Percentiles rank a stretch among this genome's conserved stretches.
These are phyloP conservation scores for Leptinotarsa defecta DNA, from an alignment of 1,140 invertebrate species.

Conservation along the genomic window DNA sequence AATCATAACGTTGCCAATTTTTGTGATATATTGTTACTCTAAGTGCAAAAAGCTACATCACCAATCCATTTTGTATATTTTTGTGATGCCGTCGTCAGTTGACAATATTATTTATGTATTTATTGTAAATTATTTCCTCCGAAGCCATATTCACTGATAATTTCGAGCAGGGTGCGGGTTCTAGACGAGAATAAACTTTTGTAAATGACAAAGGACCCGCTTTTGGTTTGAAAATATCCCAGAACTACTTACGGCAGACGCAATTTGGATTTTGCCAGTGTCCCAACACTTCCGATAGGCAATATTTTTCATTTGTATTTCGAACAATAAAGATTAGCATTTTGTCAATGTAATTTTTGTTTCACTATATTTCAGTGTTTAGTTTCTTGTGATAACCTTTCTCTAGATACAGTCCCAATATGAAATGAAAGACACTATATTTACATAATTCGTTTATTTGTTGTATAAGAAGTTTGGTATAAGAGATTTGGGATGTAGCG, in stretches of 20 bases:
- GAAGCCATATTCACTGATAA: neutral
- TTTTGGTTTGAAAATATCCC: neutral
- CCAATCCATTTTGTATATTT: constrained; percentile 14
- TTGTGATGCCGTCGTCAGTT: neutral
- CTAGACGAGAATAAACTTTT: neutral
- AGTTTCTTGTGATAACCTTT: too few species aligned
- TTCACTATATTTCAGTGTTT: neutral
- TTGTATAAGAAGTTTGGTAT: too few species aligned
- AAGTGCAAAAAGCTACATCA: constrained; percentile 36
- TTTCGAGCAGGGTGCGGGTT: neutral
- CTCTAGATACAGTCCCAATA: too few species aligned
- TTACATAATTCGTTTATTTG: too few species aligned
- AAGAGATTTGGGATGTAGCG: too few species aligned
- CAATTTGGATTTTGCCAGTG: constrained; percentile 2
- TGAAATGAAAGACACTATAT: too few species aligned
- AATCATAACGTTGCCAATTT: constrained; percentile 44
- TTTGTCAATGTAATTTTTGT: neutral
- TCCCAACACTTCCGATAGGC: neutral
- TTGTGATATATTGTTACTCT: constrained; percentile 46
- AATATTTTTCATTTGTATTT: neutral
- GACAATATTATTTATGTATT: constrained; percentile 9
- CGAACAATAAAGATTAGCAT: neutral
- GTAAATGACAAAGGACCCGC: neutral
- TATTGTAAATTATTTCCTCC: constrained; percentile 8
- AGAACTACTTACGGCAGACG: neutral